Conservation (phyloP, 1,140 invertebrate genomes). For the Calephelis nemesis region DNA sequence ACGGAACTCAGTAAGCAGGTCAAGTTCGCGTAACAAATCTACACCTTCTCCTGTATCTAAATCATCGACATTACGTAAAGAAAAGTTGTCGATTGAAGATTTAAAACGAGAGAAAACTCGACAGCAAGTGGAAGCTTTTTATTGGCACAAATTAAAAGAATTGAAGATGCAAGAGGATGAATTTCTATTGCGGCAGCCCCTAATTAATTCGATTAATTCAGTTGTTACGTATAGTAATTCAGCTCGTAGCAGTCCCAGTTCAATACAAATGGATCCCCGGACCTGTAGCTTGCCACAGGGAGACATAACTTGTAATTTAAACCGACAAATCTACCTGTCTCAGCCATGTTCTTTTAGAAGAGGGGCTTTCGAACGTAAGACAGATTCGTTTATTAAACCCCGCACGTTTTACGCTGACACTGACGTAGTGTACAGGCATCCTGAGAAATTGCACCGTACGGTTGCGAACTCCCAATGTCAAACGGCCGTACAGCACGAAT, state of each 20-base stretch:
- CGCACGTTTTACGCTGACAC: conserved; percentile 33
- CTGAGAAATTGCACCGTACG: conserved; percentile 39
- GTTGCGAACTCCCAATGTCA: conserved; percentile 24
- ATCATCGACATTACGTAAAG: conserved; percentile 20
- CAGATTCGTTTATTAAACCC: conserved; percentile 55
- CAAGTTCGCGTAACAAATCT: conserved; percentile 43
- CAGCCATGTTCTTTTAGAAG: conserved; percentile 42
- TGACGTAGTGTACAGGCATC: conserved; percentile 53
- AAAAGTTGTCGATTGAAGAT: conserved; percentile 35
- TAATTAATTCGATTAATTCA: conserved; percentile 38
- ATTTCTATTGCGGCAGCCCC: conserved; percentile 63
- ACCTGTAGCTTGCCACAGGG: conserved; percentile 53
- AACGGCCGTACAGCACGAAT: conserved; percentile 36
- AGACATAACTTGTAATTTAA: conserved; percentile 43
- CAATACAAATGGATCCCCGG: conserved; percentile 44
- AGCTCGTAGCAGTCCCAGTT: conserved; percentile 52
- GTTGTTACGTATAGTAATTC: conserved; percentile 38
- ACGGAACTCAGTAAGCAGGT: conserved; percentile 54
- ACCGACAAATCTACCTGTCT: conserved; percentile 40
- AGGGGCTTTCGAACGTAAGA: conserved; percentile 53
- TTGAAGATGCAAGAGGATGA: conserved; percentile 79
- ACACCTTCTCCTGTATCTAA: conserved; percentile 33
- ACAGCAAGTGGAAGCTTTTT: conserved; percentile 80
- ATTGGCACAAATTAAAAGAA: conserved; percentile 81
- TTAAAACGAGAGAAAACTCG: conserved; percentile 67